Base-by-base conservation (phyloP, 2,888 invertebrate genomes). In the Synergus japonicus region DNA sequence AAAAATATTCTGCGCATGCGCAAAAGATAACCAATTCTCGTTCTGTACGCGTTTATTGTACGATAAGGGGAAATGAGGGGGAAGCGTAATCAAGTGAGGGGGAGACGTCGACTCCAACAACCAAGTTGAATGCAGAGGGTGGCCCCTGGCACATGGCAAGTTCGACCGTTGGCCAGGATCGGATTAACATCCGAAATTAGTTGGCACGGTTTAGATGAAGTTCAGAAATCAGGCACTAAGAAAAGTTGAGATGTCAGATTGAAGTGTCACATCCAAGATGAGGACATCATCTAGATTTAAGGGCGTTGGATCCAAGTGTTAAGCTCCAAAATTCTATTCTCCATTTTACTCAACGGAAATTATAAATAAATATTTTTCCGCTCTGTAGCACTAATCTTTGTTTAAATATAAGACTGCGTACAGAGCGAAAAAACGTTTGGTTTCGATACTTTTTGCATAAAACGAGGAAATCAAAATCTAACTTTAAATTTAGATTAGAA, bases 1-100 rank as follows among this genome's bases (percentile, higher is more conserved):
- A 76, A 73, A 41, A 44, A 73, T n/a, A 76, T 10, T 13, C n/a
- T 29, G 65, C 63, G 76, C 79, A 76, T 79, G 79, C 79, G 79
- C 79, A 46, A 22, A 1, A 18, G 18, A 10, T 64, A 63, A 76
- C 76, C 37, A 41, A 41, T 60, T 60, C 63, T 63, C 13, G 54
- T 54, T 76, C 54, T 76, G 46, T n/a, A 46, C 46, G 73, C 64
- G 29, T 37, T 65, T n/a, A 65, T 65, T 65, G 41, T 41, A 65
- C 58, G 58, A 2, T 15, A 65, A 12, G 64, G 41, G 29, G 64
- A 15, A 15, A 65, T 1, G 37, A 41, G 64, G 9, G 64, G 41
- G 37, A 65, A 65, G 64, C n/a, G 64, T 41, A 29, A 69, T 69
- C 49, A 37, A 29, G 69, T 69, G 69, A 46, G 69, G 29, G 49